A percentile compares a stretch with the other conserved stretches of the same genome.
Conservation (phyloP, 2,113 vertebrate species). For the Zonotrichia leucophrys region DNA sequence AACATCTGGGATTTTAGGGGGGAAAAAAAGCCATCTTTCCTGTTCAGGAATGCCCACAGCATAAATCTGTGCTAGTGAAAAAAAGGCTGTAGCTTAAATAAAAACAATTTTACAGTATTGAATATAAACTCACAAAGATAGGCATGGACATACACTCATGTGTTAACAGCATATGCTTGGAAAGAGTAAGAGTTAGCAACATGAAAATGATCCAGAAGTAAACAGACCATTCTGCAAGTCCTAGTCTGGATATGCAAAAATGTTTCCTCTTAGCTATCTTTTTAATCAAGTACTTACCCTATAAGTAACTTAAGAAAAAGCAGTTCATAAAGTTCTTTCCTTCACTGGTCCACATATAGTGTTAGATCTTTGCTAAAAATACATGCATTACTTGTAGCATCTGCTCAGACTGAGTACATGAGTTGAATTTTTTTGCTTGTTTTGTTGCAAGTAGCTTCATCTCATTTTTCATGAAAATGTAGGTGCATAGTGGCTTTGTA, state of each 20-base stretch:
- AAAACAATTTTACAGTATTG: background rate
- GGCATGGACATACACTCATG: background rate
- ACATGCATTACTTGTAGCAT: background rate
- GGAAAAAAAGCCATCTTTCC: background rate
- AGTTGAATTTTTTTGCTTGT: background rate
- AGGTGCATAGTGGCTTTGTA: background rate
- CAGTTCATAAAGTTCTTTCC: background rate
- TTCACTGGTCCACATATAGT: background rate
- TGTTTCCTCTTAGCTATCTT: background rate
- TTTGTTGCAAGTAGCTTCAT: background rate
- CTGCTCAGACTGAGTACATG: background rate
- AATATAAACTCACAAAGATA: background rate
- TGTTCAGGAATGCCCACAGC: background rate
- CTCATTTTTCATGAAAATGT: background rate
- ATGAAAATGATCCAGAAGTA: background rate
- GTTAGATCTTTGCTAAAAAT: background rate
- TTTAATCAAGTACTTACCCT: background rate
- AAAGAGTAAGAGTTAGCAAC: background rate
- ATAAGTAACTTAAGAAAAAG: background rate
- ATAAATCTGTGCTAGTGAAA: background rate
- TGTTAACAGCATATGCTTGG: background rate
- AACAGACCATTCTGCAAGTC: background rate
- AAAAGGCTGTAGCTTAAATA: background rate
- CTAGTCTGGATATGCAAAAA: background rate
- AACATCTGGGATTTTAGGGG: accelerated